A percentile compares a stretch with the other conserved stretches of the same genome.
Conservation (phyloP, 2,113 vertebrate genomes). For the Callipepla squamata region DNA sequence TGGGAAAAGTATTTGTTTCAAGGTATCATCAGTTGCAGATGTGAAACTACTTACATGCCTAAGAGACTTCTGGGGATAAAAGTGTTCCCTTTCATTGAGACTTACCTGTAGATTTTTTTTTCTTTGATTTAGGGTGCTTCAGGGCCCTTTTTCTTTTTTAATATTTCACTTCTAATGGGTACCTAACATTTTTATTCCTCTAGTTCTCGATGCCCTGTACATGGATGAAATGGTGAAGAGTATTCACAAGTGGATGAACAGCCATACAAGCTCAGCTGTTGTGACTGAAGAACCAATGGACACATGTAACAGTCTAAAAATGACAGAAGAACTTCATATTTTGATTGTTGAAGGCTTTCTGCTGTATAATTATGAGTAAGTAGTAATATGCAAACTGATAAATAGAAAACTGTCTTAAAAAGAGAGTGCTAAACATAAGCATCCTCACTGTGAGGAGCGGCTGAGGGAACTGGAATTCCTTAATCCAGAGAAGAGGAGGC, state of each 20-base stretch:
- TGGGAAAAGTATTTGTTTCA: not conserved
- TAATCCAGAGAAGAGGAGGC: no score
- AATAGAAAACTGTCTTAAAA: not conserved
- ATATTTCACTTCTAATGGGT: not conserved
- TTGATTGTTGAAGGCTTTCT: constrained; percentile 95
- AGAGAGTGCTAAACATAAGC: not conserved
- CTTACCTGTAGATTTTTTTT: not conserved
- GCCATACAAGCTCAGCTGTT: constrained; percentile 44
- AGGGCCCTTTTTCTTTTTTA: not conserved
- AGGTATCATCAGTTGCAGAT: not conserved
- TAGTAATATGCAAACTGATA: not conserved
- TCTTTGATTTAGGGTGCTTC: not conserved
- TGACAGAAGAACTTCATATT: constrained; percentile 67
- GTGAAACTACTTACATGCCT: not conserved
- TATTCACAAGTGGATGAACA: constrained; percentile 79
- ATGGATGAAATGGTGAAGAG: constrained; percentile 90
- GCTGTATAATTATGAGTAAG: constrained; percentile 92
- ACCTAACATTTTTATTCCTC: constrained; percentile 18
- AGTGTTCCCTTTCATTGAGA: not conserved
- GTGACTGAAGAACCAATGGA: constrained; percentile 2
- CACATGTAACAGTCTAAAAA: not conserved
- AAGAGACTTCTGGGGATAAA: not conserved
- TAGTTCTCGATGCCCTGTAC: constrained; percentile 89
- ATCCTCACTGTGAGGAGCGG: no score
- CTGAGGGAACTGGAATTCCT: no score